Base-by-base conservation (phyloP, 2,797 vertebrate species). In the Staurois parvus region DNA sequence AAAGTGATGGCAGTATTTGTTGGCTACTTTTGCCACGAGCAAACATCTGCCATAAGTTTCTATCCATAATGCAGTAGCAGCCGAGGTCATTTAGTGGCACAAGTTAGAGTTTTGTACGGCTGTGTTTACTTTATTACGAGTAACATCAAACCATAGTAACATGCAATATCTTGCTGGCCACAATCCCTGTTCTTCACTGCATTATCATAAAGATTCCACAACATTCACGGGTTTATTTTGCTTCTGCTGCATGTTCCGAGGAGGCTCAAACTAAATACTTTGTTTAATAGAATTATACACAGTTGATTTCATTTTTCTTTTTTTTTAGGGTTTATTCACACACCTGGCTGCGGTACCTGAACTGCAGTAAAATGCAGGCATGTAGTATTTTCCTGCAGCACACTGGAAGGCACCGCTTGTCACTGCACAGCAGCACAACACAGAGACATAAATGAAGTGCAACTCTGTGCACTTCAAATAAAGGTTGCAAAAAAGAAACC, bases 41-140 rank as follows among this genome's bases (percentile, higher is more conserved):
- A 73, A 73, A 81, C 79, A 81, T 74, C 81, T 66, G 81, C 70
- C 70, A 66, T 83, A 66, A n/a, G 56, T 74, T 82, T 83, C 56
- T 28, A 83, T 75, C 81, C 37, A 75, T 74, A 66, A 66, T 56
- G 66, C 59, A 66, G 80, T 64, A 83, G 72, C 70, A 56, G 40
- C 48, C 56, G 21, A 69, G 81, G 79, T 81, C 69, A 81, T 29
- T 40, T 64, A 64, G 79, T 64, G 69, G 52, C 69, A 81, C 24
- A 8, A 72, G 29, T 15, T 40, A 56, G 67, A 32, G 45, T 37
- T 81, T 28, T 40, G 42, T 6, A 24, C 29, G 79, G 32, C 79
- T 81, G 69, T 81, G 79, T 81, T 81, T 81, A 81, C 56, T 81
- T 81, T 81, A 73, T 64, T 73, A 64, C 32, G 59, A 64, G 37